Base-by-base conservation (phyloP, 2,888 invertebrate genomes). In the Andrena minutula region DNA sequence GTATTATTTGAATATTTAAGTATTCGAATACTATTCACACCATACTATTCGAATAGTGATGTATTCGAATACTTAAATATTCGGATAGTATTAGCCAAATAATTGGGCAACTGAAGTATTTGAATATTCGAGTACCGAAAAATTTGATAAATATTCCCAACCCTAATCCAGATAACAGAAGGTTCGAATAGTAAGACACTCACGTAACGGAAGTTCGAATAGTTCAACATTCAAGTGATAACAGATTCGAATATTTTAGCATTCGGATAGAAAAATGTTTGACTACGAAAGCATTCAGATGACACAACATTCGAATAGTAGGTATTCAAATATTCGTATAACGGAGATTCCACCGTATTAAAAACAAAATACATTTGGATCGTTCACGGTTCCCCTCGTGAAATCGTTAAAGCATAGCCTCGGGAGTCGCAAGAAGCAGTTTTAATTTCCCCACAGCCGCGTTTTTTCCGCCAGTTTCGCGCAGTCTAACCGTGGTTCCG, bases 361-460 rank as follows among this genome's bases (percentile, higher is more conserved):
- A 47, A 47, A 1, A 12, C 6, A 20, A 41, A 26, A 35, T 23
- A 49, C 26, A n/a, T 49, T n/a, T 49, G 30, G 20, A 23, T 5
- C 1, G 1, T 12, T 20, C 61, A 49, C 10, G 32, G 23, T n/a
- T 51, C 10, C 16, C 23, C 7, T 12, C 16, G 32, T 3, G 20
- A 51, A 7, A 32, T 23, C n/a, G 26, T 72, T 63, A 51, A 56
- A 26, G 41, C 41, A 28, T 28, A 53, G 56, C 20, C 7, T 12
- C 16, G 5, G 12, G 10, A n/a, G n/a, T 12, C 20, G 56, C 20
- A 73, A 73, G 65, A 73, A 73, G 26, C 41, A n/a, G 65, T 73
- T 41, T 41, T 73, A 73, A 73, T 73, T 73, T 66, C 53, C 10
- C 41, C 26, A 20, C 41, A 32, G 41, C 16, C 28, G 56, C 41